Conservation (phyloP, 1,140 invertebrate genomes). For the Stenopsyche tienmushanensis region DNA sequence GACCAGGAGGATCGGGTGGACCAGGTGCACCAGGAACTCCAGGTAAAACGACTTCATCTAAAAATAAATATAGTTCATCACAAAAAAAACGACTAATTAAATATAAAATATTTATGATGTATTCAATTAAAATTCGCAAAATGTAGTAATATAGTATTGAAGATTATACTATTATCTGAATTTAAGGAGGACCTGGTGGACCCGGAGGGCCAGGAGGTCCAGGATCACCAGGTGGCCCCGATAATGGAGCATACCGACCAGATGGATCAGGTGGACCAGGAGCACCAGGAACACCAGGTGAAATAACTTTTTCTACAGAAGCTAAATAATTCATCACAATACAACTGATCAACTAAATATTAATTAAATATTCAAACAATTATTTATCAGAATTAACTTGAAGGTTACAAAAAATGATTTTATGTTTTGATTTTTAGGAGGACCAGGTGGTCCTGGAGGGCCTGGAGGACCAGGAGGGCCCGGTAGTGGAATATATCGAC, state of each 20-base stretch:
- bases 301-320: conserved; percentile 13
- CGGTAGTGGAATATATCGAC: conserved; percentile 4
- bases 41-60: too few species aligned
- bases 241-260: background rate
- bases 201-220: too few species aligned
- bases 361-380: background rate
- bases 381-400: background rate
- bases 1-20: conserved; percentile 23
- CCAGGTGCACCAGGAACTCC: too few species aligned
- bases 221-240: background rate
- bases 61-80: too few species aligned
- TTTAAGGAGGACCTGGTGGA: too few species aligned
- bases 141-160: too few species aligned
- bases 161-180: too few species aligned
- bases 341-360: background rate
- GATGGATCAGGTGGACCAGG: background rate
- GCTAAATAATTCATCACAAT: too few species aligned
- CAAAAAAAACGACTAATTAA: too few species aligned
- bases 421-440: conserved; percentile 1
- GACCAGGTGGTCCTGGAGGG: conserved; percentile 10
- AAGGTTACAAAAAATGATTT: conserved; percentile 5
- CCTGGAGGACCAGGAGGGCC: conserved; percentile 25
- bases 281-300: conserved; percentile 1
- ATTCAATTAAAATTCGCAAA: too few species aligned
- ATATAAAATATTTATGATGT: too few species aligned